These are phyloP conservation scores for Xanthostigma xanthostigma DNA, from an alignment of 2,888 invertebrate genomes.

Conservation along the genomic window DNA sequence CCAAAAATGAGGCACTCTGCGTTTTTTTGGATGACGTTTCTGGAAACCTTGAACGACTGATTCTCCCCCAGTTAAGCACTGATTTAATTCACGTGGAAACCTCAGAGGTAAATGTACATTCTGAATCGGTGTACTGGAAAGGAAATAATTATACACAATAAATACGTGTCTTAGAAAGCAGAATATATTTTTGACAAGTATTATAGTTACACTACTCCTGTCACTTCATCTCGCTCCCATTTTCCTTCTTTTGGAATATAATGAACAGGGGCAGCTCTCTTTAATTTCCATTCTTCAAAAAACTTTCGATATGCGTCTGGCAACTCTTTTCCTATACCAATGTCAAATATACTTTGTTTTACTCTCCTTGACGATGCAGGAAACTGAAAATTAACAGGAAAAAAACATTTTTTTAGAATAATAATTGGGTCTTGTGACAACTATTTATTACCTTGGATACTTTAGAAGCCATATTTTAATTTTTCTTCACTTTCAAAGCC, in stretches of 20 bases:
- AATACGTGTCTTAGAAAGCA: not conserved
- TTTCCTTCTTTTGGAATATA: constrained; percentile 58
- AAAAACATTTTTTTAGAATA: too few relatives aligned
- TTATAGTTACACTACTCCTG: constrained; percentile 49
- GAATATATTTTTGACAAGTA: not conserved
- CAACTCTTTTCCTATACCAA: constrained; percentile 49
- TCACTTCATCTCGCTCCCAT: constrained; percentile 56
- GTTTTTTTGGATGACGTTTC: constrained; percentile 39
- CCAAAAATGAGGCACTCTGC: constrained; percentile 76
- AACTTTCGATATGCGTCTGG: constrained; percentile 77
- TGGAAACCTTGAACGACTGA: constrained; percentile 78
- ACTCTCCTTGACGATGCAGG: constrained; percentile 8
- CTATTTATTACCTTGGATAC: too few relatives aligned
- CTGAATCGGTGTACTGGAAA: constrained; percentile 46
- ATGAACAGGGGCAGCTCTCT: constrained; percentile 43
- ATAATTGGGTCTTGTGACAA: too few relatives aligned
- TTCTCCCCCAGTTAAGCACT: constrained; percentile 95
- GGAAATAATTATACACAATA: not conserved
- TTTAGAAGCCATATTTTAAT: too few relatives aligned
- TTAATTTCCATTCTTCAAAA: constrained; percentile 67
- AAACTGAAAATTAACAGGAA: too few relatives aligned
- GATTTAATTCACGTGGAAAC: constrained; percentile 62
- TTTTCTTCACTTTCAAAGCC: too few relatives aligned
- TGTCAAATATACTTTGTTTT: constrained; percentile 36
- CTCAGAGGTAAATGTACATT: constrained; percentile 61